phyloP scores from a whole-genome alignment of 2,797 vertebrate genomes.

The Artibeus lituratus region DNA sequence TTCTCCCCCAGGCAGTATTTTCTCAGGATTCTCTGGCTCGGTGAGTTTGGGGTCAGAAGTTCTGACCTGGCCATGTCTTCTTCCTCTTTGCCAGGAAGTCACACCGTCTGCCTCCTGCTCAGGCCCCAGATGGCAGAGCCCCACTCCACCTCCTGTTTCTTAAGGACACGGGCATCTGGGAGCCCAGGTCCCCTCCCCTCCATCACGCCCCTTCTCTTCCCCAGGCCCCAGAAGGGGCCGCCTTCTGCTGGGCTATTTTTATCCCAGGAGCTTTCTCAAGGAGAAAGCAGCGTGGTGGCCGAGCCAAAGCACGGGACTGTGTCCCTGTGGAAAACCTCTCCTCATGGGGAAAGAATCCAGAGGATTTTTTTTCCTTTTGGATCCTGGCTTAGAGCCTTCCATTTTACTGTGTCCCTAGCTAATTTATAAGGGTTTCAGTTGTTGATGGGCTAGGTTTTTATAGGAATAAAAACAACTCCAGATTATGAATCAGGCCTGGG shows the following conservation, averaged over 20 bases:
- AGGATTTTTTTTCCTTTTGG: slow-evolving; percentile 34
- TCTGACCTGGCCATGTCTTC: neutral
- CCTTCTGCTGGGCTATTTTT: slow-evolving; percentile 69
- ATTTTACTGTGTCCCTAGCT: neutral
- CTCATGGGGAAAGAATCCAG: slow-evolving; percentile 70
- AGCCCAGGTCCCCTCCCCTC: neutral
- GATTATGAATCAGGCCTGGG: neutral
- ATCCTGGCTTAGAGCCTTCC: slow-evolving; percentile 26
- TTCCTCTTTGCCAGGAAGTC: neutral
- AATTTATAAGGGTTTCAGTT: slow-evolving; percentile 27
- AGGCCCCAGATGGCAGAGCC: neutral
- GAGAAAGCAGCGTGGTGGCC: neutral
- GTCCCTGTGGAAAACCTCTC: slow-evolving; percentile 70
- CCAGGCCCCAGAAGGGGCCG: neutral
- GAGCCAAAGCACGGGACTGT: slow-evolving; percentile 24
- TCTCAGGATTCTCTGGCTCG: neutral
- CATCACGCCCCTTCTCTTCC: neutral
- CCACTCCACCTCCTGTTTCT: neutral
- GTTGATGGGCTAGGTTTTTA: neutral
- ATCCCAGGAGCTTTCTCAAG: slow-evolving; percentile 64
- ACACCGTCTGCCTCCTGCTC: neutral
- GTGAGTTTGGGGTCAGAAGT: neutral
- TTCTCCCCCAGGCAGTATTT: neutral
- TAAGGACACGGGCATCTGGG: neutral
- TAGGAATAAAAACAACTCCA: neutral